A percentile compares a stretch with the other conserved stretches of the same genome.
These are phyloP conservation scores for Schizotus pectinicornis DNA, from an alignment of 2,888 invertebrate genomes.

Conservation along the genomic window DNA sequence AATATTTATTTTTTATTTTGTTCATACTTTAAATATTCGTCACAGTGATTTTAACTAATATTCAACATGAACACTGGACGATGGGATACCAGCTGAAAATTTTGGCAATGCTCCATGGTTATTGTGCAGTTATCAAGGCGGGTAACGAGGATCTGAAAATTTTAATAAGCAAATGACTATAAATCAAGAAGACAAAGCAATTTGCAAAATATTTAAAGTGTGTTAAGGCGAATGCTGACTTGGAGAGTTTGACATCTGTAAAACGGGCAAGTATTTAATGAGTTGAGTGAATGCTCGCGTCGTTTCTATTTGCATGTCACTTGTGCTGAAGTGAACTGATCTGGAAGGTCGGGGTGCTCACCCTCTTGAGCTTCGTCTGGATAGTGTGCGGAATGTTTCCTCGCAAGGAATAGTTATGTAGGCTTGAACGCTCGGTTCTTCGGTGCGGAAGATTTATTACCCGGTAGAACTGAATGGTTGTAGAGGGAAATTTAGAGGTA, in stretches of 20 bases:
- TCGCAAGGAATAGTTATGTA: slow-evolving; percentile 41
- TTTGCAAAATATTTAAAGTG: slow-evolving; percentile 44
- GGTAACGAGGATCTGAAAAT: background rate
- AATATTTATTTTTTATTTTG: too few relatives aligned
- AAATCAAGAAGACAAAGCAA: slow-evolving; percentile 41
- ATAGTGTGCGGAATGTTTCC: slow-evolving; percentile 38
- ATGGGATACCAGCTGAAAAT: too few relatives aligned
- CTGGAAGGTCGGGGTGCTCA: slow-evolving; percentile 44
- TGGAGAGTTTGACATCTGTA: slow-evolving; percentile 44
- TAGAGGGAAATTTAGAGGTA: slow-evolving; percentile 55
- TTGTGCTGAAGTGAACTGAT: slow-evolving; percentile 52
- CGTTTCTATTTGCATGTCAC: slow-evolving; percentile 55
- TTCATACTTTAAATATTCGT: too few relatives aligned
- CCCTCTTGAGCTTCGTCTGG: slow-evolving; percentile 27
- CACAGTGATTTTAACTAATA: background rate
- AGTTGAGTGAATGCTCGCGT: slow-evolving; percentile 51
- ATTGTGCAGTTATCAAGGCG: background rate
- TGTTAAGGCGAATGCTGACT: slow-evolving; percentile 37
- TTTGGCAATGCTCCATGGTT: background rate
- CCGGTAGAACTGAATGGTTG: slow-evolving; percentile 53
- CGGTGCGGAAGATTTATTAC: slow-evolving; percentile 53
- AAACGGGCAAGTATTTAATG: slow-evolving; percentile 50
- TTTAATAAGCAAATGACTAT: slow-evolving; percentile 35
- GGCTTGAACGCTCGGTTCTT: slow-evolving; percentile 36
- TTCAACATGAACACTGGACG: too few relatives aligned